A percentile compares a stretch with the other conserved stretches of the same genome.
phyloP scores from a whole-genome alignment of 2,888 invertebrate genomes.

The Eugnorisma glareosa region DNA sequence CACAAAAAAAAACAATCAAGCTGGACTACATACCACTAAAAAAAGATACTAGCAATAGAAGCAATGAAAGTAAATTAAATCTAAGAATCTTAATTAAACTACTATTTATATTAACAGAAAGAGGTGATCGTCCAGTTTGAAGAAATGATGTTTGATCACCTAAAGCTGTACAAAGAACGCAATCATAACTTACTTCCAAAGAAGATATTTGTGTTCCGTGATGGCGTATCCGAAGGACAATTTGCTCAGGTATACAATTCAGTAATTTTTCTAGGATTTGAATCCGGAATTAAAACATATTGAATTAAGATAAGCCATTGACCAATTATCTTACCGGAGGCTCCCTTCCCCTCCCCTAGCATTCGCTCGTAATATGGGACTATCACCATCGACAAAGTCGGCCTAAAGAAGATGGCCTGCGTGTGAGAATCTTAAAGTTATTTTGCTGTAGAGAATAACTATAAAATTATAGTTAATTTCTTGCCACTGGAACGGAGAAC shows the following conservation, averaged over 20 bases:
- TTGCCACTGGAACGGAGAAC: background rate
- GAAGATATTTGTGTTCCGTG: constrained; percentile 94
- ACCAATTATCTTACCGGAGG: background rate
- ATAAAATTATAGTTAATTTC: background rate
- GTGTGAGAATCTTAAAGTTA: background rate
- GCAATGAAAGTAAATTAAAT: background rate
- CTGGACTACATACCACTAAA: background rate
- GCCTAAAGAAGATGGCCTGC: background rate
- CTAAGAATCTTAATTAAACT: background rate
- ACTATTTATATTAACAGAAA: constrained; percentile 76
- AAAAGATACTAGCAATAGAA: background rate
- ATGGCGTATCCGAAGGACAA: constrained; percentile 97
- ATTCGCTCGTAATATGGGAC: background rate
- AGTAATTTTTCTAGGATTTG: background rate
- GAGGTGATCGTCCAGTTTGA: constrained; percentile 95
- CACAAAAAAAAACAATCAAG: background rate
- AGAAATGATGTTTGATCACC: constrained; percentile 92
- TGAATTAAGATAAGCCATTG: background rate
- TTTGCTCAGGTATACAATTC: constrained; percentile 91
- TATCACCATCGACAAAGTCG: background rate
- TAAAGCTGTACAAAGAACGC: constrained; percentile 89
- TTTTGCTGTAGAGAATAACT: background rate
- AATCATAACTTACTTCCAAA: constrained; percentile 87
- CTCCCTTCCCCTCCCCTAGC: background rate
- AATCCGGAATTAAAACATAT: background rate